Evolutionary conservation across 2,888 invertebrate genomes (phyloP).

Genomic region (Elgonia sp.): DNA sequence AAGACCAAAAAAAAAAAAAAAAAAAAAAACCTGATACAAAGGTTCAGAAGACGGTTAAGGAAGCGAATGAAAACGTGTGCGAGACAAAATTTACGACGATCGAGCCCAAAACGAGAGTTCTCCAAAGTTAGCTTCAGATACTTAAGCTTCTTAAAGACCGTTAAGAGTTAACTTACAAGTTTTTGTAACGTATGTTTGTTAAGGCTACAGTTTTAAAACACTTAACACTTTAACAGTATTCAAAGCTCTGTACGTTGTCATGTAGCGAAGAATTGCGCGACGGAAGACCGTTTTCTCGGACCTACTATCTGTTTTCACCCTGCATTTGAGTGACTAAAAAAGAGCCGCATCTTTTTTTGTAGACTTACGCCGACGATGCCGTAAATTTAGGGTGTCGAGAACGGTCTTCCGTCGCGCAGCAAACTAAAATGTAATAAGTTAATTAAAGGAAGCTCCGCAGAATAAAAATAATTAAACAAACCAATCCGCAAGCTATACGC

Average conservation of each 20-base stretch:
- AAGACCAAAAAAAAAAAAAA: constrained; percentile 60
- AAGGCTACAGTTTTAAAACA: constrained; percentile 82
- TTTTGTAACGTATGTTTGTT: constrained; percentile 86
- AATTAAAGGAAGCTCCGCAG: constrained; percentile 46
- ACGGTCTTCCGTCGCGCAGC: constrained; percentile 3
- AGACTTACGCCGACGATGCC: no score
- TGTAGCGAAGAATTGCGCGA: constrained; percentile 70
- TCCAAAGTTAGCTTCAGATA: constrained; percentile 85
- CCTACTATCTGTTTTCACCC: background rate
- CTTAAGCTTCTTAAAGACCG: constrained; percentile 85
- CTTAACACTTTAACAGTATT: constrained; percentile 85
- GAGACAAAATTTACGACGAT: constrained; percentile 40
- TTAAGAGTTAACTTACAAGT: constrained; percentile 84
- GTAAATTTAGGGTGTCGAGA: background rate
- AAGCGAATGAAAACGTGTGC: constrained; percentile 44
- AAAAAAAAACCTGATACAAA: constrained; percentile 54
- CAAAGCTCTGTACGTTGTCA: constrained; percentile 83
- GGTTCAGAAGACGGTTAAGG: background rate
- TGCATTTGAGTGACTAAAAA: background rate
- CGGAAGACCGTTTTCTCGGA: background rate
- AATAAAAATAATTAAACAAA: constrained; percentile 6
- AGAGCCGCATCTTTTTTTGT: no score
- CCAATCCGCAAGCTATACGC: constrained; percentile 57
- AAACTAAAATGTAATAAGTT: constrained; percentile 24
- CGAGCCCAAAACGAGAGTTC: constrained; percentile 80